These are phyloP conservation scores for Drosophila auraria DNA, from an alignment of 1,140 invertebrate genomes.

Conservation along the genomic window DNA sequence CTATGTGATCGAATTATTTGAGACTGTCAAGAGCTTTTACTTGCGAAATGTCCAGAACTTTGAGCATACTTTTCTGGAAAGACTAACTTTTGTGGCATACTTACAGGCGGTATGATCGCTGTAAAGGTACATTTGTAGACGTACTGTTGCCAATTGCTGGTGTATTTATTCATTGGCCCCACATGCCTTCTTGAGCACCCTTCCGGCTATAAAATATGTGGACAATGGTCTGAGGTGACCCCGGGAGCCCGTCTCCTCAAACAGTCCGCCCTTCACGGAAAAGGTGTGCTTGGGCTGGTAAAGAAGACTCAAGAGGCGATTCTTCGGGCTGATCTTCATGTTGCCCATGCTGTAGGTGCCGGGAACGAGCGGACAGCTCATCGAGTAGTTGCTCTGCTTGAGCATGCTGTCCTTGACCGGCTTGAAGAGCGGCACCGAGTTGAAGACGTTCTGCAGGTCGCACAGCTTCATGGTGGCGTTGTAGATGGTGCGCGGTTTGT, in stretches of 20 bases:
- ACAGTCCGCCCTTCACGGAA: constrained; percentile 49
- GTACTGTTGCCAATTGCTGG: neutral
- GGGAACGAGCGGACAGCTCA: constrained; percentile 60
- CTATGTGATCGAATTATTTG: too few species aligned
- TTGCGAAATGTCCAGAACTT: too few species aligned
- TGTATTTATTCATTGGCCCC: constrained; percentile 43
- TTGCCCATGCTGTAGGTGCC: constrained; percentile 72
- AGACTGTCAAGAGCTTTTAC: neutral
- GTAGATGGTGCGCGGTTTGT: constrained; percentile 55
- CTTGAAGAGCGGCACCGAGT: constrained; percentile 68
- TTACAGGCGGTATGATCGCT: neutral
- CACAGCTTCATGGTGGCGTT: constrained; percentile 70
- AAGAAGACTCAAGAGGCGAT: constrained; percentile 56
- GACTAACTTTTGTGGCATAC: neutral
- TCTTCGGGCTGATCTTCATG: constrained; percentile 63
- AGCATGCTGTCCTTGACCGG: constrained; percentile 63
- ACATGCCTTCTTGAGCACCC: constrained; percentile 52
- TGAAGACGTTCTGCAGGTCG: constrained; percentile 53
- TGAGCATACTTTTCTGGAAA: neutral
- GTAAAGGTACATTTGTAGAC: neutral
- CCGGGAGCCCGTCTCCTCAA: constrained; percentile 38
- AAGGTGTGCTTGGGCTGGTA: constrained; percentile 59
- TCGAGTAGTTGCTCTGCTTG: constrained; percentile 67
- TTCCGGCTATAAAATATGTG: constrained; percentile 57
- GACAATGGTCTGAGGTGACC: constrained; percentile 35